Evolutionary conservation across 2,113 vertebrate genomes (phyloP).

Genomic region (Microcebus griseorufus): DNA sequence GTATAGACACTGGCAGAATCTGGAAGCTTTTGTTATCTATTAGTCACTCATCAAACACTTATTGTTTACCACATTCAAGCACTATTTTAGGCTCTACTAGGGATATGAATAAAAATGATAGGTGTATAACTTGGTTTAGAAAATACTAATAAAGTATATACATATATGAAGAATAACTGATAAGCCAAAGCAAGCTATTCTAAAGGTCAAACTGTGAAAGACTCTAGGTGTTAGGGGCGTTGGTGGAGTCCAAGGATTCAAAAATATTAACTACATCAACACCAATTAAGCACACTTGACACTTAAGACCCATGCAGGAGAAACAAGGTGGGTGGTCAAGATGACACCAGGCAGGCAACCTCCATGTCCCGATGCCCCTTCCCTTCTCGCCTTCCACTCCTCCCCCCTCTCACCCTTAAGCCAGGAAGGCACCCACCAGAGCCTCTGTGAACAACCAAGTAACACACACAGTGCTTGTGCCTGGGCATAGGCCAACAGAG

Average conservation of each 20-base stretch:
- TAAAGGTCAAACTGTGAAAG: not conserved
- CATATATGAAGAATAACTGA: not conserved
- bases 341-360: not conserved
- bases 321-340: rapidly evolving
- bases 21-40: not conserved
- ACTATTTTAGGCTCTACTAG: not conserved
- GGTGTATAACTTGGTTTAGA: not conserved
- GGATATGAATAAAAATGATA: not conserved
- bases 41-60: slow-evolving; percentile 21
- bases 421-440: not conserved
- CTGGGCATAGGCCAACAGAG: not conserved
- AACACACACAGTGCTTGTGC: not conserved
- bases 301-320: not conserved
- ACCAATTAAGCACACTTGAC: not conserved
- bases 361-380: not conserved
- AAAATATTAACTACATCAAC: not conserved
- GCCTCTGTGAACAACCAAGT: not conserved
- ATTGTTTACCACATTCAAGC: not conserved
- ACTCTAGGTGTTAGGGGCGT: not conserved
- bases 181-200: not conserved
- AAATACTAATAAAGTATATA: not conserved
- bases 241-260: not conserved
- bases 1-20: not conserved
- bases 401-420: not conserved
- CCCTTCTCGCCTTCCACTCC: not conserved